Conservation (phyloP, 2,113 vertebrate species). For the Hippolais icterina region DNA sequence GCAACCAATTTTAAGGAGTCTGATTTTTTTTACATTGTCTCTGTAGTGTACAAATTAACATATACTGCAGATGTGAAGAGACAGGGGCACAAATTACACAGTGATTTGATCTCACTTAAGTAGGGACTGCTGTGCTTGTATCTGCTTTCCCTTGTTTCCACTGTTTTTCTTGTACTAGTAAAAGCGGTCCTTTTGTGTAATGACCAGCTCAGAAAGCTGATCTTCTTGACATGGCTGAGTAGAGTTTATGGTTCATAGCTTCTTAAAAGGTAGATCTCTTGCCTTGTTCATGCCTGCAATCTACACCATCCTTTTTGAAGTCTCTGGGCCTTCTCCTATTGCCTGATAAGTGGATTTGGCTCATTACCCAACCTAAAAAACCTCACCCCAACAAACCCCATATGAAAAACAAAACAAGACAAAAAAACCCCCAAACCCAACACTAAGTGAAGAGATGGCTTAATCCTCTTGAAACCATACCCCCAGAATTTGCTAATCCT, state of each 20-base stretch:
- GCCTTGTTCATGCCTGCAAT: not conserved
- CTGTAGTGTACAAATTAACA: not conserved
- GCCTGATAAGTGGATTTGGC: not conserved
- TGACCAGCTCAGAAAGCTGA: not conserved
- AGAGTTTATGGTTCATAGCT: not conserved
- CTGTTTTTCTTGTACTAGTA: not conserved
- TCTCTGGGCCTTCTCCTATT: not conserved
- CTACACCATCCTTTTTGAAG: not conserved
- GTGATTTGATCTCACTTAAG: not conserved
- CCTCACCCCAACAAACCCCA: not conserved
- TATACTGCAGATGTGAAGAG: not conserved
- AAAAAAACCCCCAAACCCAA: fast-evolving
- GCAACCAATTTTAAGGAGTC: not conserved
- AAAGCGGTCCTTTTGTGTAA: not conserved
- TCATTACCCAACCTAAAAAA: not conserved
- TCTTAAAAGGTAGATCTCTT: not conserved
- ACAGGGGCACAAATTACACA: not conserved
- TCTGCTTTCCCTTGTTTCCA: not conserved
- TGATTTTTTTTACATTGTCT: not conserved
- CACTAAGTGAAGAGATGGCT: not conserved
- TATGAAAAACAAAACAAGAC: not conserved
- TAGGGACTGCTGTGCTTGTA: not conserved
- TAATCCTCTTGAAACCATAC: not conserved
- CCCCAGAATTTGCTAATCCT: not conserved
- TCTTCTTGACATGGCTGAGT: not conserved